phyloP scores from a whole-genome alignment of 2,888 invertebrate species.

The Perizoma affinitatum region DNA sequence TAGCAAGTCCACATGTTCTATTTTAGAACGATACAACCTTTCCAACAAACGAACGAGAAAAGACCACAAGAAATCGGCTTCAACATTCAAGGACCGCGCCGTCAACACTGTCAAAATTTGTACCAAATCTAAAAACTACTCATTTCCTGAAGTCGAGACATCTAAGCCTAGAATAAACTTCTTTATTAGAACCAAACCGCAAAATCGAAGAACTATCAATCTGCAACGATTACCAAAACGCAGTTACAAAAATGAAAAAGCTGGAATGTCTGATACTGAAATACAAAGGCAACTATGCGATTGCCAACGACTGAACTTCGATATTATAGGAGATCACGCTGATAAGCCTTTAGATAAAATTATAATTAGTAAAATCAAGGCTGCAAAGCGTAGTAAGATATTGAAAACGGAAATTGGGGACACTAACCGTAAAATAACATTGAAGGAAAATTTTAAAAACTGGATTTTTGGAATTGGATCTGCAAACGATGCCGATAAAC shows the following conservation, averaged over 20 bases:
- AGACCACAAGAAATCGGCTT: background rate
- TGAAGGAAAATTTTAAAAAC: background rate
- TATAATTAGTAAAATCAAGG: background rate
- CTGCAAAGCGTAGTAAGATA: background rate
- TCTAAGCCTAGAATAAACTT: no score
- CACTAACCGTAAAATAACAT: background rate
- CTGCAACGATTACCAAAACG: slow-evolving; percentile 6
- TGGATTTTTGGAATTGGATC: no score
- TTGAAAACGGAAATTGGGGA: background rate
- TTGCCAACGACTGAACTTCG: slow-evolving; percentile 4
- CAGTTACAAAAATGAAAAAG: background rate
- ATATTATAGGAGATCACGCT: slow-evolving; percentile 12
- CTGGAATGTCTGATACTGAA: slow-evolving; percentile 12
- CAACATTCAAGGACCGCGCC: background rate
- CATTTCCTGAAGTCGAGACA: no score
- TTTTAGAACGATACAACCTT: slow-evolving; percentile 8
- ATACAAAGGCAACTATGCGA: background rate
- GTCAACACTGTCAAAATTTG: background rate
- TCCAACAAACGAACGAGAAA: slow-evolving; percentile 1
- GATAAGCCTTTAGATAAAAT: background rate
- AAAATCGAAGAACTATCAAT: background rate
- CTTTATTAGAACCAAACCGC: no score
- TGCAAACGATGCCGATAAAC: no score
- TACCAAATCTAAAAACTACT: no score
- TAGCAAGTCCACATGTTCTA: slow-evolving; percentile 7